phyloP scores from a whole-genome alignment of 2,113 vertebrate species.

The Catharus minimus region DNA sequence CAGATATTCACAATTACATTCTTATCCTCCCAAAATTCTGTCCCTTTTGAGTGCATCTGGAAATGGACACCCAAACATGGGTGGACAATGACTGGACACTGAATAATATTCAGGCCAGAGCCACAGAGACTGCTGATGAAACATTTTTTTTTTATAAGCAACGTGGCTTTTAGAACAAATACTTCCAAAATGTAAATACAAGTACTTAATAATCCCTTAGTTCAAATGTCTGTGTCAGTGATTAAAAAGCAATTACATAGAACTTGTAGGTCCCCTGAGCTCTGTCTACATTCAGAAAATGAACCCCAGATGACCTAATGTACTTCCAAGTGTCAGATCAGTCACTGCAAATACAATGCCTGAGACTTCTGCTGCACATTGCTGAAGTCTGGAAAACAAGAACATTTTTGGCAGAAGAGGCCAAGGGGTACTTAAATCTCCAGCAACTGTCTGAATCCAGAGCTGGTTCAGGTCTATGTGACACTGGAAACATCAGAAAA shows the following conservation, averaged over 20 bases:
- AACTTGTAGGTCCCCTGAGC: constrained; percentile 9
- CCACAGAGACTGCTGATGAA: not conserved
- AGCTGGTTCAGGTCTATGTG: not conserved
- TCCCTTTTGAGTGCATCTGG: not conserved
- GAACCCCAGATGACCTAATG: constrained; percentile 22
- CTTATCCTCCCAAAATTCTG: not conserved
- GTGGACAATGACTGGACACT: not conserved
- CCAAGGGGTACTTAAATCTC: not conserved
- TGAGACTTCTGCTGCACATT: not conserved
- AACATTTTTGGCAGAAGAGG: not conserved
- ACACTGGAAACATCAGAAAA: not conserved
- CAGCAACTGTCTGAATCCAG: not conserved
- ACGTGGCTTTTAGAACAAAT: not conserved
- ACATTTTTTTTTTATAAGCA: not conserved
- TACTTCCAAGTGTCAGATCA: constrained; percentile 45
- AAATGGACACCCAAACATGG: not conserved
- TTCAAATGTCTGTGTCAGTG: constrained; percentile 23
- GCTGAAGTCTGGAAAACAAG: constrained; percentile 1
- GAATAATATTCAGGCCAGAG: not conserved
- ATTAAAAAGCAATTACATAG: constrained; percentile 22
- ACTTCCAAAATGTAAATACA: not conserved
- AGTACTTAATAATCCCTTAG: not conserved
- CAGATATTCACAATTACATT: not conserved
- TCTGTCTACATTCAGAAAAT: constrained; percentile 9
- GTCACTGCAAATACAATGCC: not conserved